Evolutionary conservation across 2,797 vertebrate genomes (phyloP).

Genomic region (Octomys mimax): DNA sequence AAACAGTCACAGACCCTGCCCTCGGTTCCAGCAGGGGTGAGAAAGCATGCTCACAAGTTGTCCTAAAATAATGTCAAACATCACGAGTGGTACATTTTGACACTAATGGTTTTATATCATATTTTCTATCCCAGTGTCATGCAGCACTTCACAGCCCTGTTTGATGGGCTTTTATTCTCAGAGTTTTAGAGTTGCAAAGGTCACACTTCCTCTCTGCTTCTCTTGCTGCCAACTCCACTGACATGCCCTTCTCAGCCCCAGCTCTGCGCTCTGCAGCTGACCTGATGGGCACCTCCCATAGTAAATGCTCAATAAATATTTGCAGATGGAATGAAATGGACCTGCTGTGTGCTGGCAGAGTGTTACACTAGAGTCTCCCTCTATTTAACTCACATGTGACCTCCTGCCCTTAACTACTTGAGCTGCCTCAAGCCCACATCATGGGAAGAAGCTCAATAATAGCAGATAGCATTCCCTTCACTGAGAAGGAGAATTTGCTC

Average conservation of each 20-base stretch:
- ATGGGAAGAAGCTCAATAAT: neutral
- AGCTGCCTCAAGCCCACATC: neutral
- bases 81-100: conserved; percentile 37
- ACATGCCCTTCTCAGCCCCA: neutral
- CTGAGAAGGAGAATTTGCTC: neutral
- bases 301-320: conserved; percentile 56
- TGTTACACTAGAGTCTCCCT: neutral
- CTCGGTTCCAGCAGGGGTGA: neutral
- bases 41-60: neutral
- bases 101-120: conserved; percentile 10
- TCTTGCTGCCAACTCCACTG: neutral
- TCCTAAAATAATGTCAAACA: conserved; percentile 27
- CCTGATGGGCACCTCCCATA: neutral
- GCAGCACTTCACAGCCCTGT: neutral
- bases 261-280: neutral
- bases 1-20: neutral
- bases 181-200: conserved; percentile 2
- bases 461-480: neutral
- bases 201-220: neutral
- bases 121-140: conserved; percentile 20
- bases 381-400: neutral
- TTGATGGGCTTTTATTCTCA: conserved; percentile 17
- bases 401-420: neutral
- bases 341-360: neutral
- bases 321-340: neutral